Evolutionary conservation across 1,140 invertebrate genomes (phyloP).

Genomic region (Drosophila mayri): DNA sequence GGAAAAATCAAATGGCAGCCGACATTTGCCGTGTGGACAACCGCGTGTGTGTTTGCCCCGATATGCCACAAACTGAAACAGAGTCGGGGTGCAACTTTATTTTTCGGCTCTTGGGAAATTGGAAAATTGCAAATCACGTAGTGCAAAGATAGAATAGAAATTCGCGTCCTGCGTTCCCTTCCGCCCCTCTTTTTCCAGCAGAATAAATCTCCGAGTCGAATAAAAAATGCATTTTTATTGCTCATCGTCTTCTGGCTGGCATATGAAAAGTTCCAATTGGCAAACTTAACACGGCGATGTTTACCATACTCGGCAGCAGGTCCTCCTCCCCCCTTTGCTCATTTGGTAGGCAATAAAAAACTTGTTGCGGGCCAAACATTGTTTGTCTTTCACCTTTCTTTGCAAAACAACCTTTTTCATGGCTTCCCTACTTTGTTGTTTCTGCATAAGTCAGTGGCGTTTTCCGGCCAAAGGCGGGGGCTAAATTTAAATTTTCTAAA

Average conservation of each 20-base stretch:
- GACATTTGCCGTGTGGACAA: conserved; percentile 55
- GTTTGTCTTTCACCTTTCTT: conserved; percentile 58
- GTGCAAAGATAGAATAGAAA: conserved; percentile 71
- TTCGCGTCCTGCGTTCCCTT: conserved; percentile 57
- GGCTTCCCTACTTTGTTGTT: conserved; percentile 57
- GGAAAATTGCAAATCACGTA: conserved; percentile 81
- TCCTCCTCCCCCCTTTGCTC: conserved; percentile 37
- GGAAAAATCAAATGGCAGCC: conserved; percentile 62
- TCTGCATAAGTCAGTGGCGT: conserved; percentile 49
- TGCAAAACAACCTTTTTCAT: conserved; percentile 46
- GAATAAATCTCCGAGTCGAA: conserved; percentile 62
- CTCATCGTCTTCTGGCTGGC: conserved; percentile 25
- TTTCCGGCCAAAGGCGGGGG: conserved; percentile 5
- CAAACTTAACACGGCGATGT: conserved; percentile 40
- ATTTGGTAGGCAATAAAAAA: conserved; percentile 81
- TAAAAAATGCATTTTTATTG: conserved; percentile 77
- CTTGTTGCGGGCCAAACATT: conserved; percentile 69
- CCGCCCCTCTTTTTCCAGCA: conserved; percentile 5
- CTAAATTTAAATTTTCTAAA: conserved; percentile 75
- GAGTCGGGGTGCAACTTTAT: conserved; percentile 56
- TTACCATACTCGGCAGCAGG: conserved; percentile 25
- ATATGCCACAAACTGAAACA: conserved; percentile 50
- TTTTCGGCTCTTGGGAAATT: conserved; percentile 69
- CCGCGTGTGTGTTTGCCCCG: conserved; percentile 43
- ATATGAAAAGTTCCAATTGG: conserved; percentile 49